A percentile compares a stretch with the other conserved stretches of the same genome.
These are phyloP conservation scores for Zelleria hepariella DNA, from an alignment of 2,888 invertebrate species.

Conservation along the genomic window DNA sequence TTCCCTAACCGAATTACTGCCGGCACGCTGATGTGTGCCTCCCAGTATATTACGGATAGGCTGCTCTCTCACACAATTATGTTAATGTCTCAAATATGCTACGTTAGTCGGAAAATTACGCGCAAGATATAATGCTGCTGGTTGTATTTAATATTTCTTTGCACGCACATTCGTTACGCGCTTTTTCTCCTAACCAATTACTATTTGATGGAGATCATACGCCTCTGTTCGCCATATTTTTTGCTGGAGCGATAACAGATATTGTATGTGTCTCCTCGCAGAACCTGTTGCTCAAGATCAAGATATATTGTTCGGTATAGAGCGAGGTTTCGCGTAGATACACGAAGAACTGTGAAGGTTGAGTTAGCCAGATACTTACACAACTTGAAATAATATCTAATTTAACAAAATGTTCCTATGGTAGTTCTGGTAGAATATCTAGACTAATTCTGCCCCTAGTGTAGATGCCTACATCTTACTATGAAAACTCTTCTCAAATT, in stretches of 20 bases:
- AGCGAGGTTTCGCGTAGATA: no score
- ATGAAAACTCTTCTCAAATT: no score
- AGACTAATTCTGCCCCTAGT: no score
- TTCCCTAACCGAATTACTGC: slow-evolving; percentile 50
- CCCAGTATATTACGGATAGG: background rate
- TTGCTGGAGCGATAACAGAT: no score
- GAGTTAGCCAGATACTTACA: no score
- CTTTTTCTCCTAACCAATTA: background rate
- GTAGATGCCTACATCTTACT: no score
- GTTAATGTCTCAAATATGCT: slow-evolving; percentile 1
- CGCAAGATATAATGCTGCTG: background rate
- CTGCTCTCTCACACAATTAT: background rate
- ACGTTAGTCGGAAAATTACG: background rate
- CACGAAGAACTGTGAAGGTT: no score
- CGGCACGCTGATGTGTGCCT: slow-evolving; percentile 27
- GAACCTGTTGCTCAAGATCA: background rate
- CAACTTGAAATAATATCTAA: no score
- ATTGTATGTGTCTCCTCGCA: background rate
- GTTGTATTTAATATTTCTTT: background rate
- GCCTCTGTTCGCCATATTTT: no score
- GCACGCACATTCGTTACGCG: background rate
- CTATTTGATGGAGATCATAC: background rate
- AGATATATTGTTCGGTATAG: no score
- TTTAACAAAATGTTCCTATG: no score
- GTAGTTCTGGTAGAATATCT: no score